Evolutionary conservation across 2,113 vertebrate species (phyloP).

Genomic region (Notarius lentiginosus): DNA sequence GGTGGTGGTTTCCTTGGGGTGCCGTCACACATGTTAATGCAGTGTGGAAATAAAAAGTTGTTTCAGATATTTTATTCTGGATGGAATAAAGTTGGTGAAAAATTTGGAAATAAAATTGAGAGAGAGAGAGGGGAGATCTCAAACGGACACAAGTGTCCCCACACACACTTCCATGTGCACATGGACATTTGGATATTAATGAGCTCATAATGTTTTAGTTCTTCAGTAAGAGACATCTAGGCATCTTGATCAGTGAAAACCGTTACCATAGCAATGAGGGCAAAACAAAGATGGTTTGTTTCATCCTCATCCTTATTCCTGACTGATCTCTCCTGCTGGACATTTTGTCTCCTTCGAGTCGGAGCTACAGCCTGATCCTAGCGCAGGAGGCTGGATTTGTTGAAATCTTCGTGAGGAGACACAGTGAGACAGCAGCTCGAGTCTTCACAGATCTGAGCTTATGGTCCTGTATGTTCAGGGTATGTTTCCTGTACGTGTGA

Average conservation of each 20-base stretch:
- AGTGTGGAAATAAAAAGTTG: too few species aligned
- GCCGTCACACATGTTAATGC: too few species aligned
- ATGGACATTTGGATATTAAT: not conserved
- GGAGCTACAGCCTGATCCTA: not conserved
- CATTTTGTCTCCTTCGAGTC: not conserved
- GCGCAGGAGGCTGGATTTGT: not conserved
- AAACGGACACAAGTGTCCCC: too few species aligned
- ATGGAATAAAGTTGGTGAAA: slow-evolving; percentile 1
- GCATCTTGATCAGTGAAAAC: not conserved
- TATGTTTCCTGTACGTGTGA: too few species aligned
- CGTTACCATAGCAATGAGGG: not conserved
- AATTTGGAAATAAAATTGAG: not conserved
- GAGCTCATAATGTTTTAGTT: not conserved
- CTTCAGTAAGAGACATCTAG: not conserved
- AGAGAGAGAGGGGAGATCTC: not conserved
- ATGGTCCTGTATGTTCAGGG: not conserved
- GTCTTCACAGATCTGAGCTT: not conserved
- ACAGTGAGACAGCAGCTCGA: not conserved
- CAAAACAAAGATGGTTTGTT: not conserved
- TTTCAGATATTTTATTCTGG: not conserved
- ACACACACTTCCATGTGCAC: too few species aligned
- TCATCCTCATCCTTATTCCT: not conserved
- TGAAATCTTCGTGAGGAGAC: not conserved
- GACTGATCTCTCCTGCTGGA: not conserved
- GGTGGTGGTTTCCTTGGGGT: too few species aligned